Base-by-base conservation (phyloP, 1,140 invertebrate species). In the Saccostrea echinata region DNA sequence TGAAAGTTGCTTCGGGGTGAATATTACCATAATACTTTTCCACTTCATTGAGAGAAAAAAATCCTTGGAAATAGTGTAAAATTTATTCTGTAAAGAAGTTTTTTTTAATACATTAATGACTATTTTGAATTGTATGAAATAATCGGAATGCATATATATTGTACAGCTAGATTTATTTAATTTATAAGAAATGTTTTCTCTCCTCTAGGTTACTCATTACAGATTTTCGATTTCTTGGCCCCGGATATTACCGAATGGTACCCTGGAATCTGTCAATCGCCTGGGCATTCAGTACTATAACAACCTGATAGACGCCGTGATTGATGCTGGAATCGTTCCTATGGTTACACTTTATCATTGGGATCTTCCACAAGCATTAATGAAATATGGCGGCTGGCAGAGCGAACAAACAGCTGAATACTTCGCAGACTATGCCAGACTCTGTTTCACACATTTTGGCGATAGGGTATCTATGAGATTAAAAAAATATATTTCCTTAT, bases 281-380 rank as follows among this genome's bases (percentile, higher is more conserved):
- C 24, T 57, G 33, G 92, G 92, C 13, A 86, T 94, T 30, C 86
- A 89, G 1, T 94, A 93, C 71, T 93, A 94, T 82, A 92, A 91
- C 43, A 89, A 91, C 2, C 86, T 94, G 11, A 94, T 94, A 16
- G 86, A 93, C 57, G 92, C 88, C 12, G 87, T 94, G 30, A 51
- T 92, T 18, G 88, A 90, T 0, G 90, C 89, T 76, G 89, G 84
- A 8, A 93, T 94, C 55, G 71, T 88, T 76, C 94, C 93, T 8
- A 91, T 93, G 95, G 96, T 97, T 1, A 96, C 94, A 6, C 85
- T 96, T 27, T 95, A 95, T 91, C 95, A 96, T 91, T 95, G 94
- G 94, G 95, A 96, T 88, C 89, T 94, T 51, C 94, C 95, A 11
- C 93, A 94, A 86, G 90, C 90, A 12, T 90, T 96, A 18, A 87